phyloP scores from a whole-genome alignment of 2,888 invertebrate species.

The Rhagium mordax region DNA sequence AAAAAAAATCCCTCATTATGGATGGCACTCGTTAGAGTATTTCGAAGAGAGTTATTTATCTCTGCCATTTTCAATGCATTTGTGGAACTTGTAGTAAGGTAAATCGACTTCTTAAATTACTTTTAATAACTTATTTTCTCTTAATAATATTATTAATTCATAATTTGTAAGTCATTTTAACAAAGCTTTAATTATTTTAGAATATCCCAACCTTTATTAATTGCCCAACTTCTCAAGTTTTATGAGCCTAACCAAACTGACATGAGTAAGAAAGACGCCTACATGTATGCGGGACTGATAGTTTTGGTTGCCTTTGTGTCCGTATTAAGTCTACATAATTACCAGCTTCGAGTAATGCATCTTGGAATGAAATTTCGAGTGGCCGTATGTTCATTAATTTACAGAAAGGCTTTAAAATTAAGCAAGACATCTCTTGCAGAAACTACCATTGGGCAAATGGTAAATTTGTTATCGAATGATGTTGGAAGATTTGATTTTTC shows the following conservation, averaged over 20 bases:
- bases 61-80: conserved; percentile 46
- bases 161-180: no score
- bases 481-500: conserved; percentile 88
- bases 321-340: conserved; percentile 79
- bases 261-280: conserved; percentile 74
- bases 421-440: conserved; percentile 70
- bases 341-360: conserved; percentile 88
- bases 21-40: conserved; percentile 11
- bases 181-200: conserved; percentile 44
- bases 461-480: conserved; percentile 54
- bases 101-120: no score
- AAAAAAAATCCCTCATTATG: conserved; percentile 53
- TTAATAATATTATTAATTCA: no score
- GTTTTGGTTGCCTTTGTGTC: conserved; percentile 80
- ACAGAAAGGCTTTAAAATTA: conserved; percentile 79
- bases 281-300: conserved; percentile 82
- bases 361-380: conserved; percentile 89
- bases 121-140: no score
- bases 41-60: conserved; percentile 35
- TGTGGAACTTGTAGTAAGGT: conserved; percentile 52
- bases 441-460: conserved; percentile 51
- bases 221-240: conserved; percentile 73
- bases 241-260: conserved; percentile 72
- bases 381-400: conserved; percentile 86
- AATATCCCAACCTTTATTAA: conserved; percentile 53